phyloP scores from a whole-genome alignment of 2,113 vertebrate genomes.

The Siniperca chuatsi region DNA sequence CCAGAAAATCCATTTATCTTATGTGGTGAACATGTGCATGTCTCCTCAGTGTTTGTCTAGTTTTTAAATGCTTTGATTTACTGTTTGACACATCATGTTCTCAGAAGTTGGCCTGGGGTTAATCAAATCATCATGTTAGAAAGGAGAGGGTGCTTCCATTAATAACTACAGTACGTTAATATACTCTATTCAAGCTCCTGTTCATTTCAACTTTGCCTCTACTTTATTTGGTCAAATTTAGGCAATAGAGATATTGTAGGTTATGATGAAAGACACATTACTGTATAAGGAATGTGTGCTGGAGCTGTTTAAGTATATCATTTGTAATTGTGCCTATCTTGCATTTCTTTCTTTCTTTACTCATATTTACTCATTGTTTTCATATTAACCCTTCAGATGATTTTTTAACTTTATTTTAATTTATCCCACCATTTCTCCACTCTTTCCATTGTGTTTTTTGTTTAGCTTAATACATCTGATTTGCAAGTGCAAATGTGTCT shows the following conservation, averaged over 20 bases:
- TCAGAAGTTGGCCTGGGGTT: conserved; percentile 57
- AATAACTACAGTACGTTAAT: neutral
- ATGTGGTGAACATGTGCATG: conserved; percentile 39
- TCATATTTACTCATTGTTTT: too few species aligned
- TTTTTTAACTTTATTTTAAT: neutral
- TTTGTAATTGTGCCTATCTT: neutral
- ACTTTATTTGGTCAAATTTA: neutral
- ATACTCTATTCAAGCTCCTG: neutral
- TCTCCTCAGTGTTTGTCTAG: conserved; percentile 25
- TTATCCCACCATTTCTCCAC: neutral
- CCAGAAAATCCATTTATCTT: conserved; percentile 56
- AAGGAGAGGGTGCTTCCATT: neutral
- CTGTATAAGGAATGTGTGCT: neutral
- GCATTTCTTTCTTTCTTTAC: too few species aligned
- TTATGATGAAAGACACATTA: neutral
- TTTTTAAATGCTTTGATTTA: conserved; percentile 55
- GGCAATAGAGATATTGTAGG: neutral
- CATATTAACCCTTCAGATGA: too few species aligned
- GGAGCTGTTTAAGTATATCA: neutral
- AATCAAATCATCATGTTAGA: conserved; percentile 33
- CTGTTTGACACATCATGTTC: conserved; percentile 43
- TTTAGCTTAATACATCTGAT: too few species aligned
- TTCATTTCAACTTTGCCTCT: neutral
- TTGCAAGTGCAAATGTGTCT: too few species aligned
- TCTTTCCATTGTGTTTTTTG: neutral